phyloP scores from a whole-genome alignment of 2,113 vertebrate genomes.

The Semnornis frantzii region DNA sequence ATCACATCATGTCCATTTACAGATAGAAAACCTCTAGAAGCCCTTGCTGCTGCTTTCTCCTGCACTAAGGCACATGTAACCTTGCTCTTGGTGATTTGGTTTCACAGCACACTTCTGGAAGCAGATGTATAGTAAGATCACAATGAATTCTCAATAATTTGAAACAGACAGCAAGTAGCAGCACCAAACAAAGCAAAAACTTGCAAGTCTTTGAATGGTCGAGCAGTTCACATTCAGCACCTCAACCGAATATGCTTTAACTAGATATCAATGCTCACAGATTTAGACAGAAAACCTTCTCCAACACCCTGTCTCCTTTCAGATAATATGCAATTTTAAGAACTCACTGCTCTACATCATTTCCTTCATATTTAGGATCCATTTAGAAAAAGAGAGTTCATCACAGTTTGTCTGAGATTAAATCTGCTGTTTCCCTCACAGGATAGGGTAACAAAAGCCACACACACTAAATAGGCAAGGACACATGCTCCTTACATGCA shows the following conservation, averaged over 20 bases:
- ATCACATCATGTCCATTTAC: background rate
- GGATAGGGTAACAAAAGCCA: background rate
- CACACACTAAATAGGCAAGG: background rate
- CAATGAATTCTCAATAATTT: background rate
- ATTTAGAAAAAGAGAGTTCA: background rate
- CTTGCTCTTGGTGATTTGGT: background rate
- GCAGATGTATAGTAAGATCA: background rate
- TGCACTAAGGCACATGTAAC: background rate
- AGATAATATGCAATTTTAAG: background rate
- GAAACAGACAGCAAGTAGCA: background rate
- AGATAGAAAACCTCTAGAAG: background rate
- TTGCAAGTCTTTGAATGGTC: background rate
- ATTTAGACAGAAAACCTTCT: background rate
- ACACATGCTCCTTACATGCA: background rate
- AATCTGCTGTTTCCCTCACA: background rate
- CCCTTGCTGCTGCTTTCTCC: background rate
- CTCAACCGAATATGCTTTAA: background rate
- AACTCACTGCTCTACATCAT: background rate
- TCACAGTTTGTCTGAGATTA: background rate
- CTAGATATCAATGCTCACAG: too few species aligned
- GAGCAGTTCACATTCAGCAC: background rate
- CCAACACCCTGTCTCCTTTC: background rate
- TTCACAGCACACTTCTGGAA: background rate
- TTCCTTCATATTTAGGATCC: background rate
- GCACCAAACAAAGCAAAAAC: background rate